phyloP scores from a whole-genome alignment of 2,113 vertebrate species.

The Alligator mississippiensis region DNA sequence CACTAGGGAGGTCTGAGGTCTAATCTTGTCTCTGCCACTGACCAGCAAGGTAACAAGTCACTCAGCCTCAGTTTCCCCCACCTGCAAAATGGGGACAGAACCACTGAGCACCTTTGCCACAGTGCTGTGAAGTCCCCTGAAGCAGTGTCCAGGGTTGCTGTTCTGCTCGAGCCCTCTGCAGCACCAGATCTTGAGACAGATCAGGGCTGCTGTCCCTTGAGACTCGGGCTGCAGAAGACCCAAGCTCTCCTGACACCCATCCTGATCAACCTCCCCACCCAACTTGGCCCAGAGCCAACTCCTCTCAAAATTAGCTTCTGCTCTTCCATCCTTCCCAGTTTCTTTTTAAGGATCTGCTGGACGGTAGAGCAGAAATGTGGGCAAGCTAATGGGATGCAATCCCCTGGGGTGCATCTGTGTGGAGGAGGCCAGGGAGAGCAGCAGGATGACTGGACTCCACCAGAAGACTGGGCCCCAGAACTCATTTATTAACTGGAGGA shows the following conservation, averaged over 20 bases:
- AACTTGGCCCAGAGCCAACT: not conserved
- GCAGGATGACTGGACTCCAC: slow-evolving; percentile 1
- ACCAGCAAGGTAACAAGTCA: not conserved
- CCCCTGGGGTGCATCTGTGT: slow-evolving; percentile 31
- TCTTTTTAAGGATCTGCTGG: slow-evolving; percentile 1
- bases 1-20: not conserved
- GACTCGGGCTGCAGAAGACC: too few relatives aligned
- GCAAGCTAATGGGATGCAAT: not conserved
- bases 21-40: not conserved
- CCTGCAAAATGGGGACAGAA: not conserved
- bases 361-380: not conserved
- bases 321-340: not conserved
- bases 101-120: not conserved
- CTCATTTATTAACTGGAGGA: not conserved
- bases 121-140: not conserved
- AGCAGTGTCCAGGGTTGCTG: not conserved
- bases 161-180: not conserved
- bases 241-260: too few relatives aligned
- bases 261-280: not conserved
- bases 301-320: not conserved
- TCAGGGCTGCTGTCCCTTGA: too few relatives aligned
- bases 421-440: not conserved
- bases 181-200: too few relatives aligned
- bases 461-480: not conserved
- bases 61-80: not conserved